Evolutionary conservation across 2,888 invertebrate genomes (phyloP).

Genomic region (Trichacis sp.): DNA sequence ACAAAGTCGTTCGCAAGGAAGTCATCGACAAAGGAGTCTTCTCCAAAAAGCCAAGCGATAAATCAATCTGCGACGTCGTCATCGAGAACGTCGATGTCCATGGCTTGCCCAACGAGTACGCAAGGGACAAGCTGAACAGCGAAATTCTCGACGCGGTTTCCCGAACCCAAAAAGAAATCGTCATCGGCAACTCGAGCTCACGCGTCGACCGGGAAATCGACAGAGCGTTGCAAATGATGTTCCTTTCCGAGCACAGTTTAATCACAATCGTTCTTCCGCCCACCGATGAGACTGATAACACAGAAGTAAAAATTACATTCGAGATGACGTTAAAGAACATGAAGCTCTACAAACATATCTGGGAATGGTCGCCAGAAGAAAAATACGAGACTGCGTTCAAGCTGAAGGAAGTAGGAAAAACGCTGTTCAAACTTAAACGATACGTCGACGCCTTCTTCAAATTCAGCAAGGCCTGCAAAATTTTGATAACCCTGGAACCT

Average conservation of each 20-base stretch:
- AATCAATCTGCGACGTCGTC: slow-evolving; percentile 52
- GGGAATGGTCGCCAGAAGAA: slow-evolving; percentile 73
- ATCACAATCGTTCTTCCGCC: slow-evolving; percentile 54
- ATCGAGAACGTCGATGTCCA: slow-evolving; percentile 45
- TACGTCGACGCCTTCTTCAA: slow-evolving; percentile 78
- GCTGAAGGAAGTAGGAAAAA: slow-evolving; percentile 74
- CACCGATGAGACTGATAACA: slow-evolving; percentile 56
- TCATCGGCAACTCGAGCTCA: slow-evolving; percentile 71
- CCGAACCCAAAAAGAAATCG: slow-evolving; percentile 39
- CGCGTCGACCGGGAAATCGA: slow-evolving; percentile 72
- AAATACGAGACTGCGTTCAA: slow-evolving; percentile 70
- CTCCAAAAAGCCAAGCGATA: slow-evolving; percentile 55
- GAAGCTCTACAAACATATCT: slow-evolving; percentile 70
- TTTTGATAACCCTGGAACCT: slow-evolving; percentile 76
- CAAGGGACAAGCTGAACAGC: slow-evolving; percentile 68
- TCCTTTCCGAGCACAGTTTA: slow-evolving; percentile 69
- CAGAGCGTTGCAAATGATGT: slow-evolving; percentile 72
- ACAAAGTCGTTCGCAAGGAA: slow-evolving; percentile 52
- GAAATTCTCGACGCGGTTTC: slow-evolving; percentile 60
- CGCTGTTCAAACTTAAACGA: slow-evolving; percentile 75
- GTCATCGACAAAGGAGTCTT: slow-evolving; percentile 48
- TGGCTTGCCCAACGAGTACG: slow-evolving; percentile 51
- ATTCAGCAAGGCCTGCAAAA: slow-evolving; percentile 81
- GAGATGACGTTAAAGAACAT: slow-evolving; percentile 69
- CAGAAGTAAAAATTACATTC: slow-evolving; percentile 67